phyloP scores from a whole-genome alignment of 1,140 invertebrate species.

The Ditylenchus dipsaci region DNA sequence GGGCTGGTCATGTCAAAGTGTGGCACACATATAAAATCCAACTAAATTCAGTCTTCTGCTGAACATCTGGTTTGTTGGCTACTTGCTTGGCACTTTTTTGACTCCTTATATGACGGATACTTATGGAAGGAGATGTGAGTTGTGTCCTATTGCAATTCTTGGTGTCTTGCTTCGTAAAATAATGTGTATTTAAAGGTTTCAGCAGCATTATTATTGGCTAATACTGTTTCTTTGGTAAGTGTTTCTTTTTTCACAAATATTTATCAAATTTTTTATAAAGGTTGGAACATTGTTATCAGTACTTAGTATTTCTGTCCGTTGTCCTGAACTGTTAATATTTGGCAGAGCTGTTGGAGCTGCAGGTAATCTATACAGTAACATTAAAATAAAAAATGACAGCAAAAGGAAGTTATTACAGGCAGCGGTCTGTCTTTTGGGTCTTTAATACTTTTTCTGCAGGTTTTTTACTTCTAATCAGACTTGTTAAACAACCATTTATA shows the following conservation, averaged over 20 bases:
- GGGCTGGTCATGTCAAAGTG: no score
- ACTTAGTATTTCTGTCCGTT: conserved; percentile 13
- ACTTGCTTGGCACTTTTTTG: conserved; percentile 46
- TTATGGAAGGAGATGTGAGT: conserved; percentile 29
- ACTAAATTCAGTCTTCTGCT: conserved; percentile 26
- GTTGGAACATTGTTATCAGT: conserved; percentile 20
- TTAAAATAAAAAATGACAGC: no score
- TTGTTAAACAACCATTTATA: no score
- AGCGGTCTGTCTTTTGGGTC: conserved; percentile 50
- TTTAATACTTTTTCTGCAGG: conserved; percentile 49
- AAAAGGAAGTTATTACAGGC: not conserved
- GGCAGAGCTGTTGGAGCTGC: conserved; percentile 40
- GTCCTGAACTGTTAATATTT: conserved; percentile 42
- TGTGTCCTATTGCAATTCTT: conserved; percentile 20
- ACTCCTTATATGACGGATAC: conserved; percentile 43
- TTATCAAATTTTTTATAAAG: conserved; percentile 18
- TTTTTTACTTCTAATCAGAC: conserved; percentile 14
- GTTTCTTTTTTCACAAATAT: not conserved
- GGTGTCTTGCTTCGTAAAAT: not conserved
- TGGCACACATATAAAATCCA: no score
- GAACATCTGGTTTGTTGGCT: conserved; percentile 53
- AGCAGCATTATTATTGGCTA: conserved; percentile 34
- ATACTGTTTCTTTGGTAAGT: conserved; percentile 18
- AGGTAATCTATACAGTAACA: no score
- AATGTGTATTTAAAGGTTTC: conserved; percentile 10